A percentile compares a stretch with the other conserved stretches of the same genome.
Evolutionary conservation across 2,888 invertebrate species (phyloP).

Genomic region (Cantharis flavilabris): DNA sequence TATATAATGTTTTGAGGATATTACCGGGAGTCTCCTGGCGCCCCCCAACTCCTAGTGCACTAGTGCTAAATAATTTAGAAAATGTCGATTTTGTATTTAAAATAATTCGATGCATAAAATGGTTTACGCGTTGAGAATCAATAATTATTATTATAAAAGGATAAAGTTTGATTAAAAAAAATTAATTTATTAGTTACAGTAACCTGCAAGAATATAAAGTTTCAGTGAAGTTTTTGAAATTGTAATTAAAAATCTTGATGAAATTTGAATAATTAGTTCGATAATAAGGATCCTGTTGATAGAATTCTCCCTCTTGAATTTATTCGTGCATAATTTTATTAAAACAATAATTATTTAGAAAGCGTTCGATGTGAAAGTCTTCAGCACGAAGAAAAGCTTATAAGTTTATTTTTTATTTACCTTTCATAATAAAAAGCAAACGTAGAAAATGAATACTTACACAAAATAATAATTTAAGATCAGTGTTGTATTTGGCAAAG

Average conservation of each 20-base stretch:
- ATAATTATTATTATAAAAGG: not conserved
- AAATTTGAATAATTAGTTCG: not conserved
- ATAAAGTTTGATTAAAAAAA: not conserved
- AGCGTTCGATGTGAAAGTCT: not conserved
- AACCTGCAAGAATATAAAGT: not conserved
- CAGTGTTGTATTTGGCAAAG: conserved; percentile 48
- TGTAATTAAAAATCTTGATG: not conserved
- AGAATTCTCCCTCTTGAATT: not conserved
- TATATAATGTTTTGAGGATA: too few species aligned
- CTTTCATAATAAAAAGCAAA: conserved; percentile 44
- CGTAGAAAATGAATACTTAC: conserved; percentile 43
- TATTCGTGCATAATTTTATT: not conserved
- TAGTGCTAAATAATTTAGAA: too few species aligned
- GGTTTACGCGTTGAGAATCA: not conserved
- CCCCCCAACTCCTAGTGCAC: too few species aligned
- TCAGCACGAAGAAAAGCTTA: not conserved
- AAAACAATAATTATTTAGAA: not conserved
- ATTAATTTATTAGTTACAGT: not conserved
- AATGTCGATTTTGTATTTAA: not conserved
- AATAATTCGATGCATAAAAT: not conserved
- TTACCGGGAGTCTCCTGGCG: too few species aligned
- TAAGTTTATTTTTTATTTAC: conserved; percentile 23
- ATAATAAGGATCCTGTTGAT: not conserved
- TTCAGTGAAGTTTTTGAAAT: not conserved
- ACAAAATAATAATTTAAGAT: conserved; percentile 49